phyloP scores from a whole-genome alignment of 2,888 invertebrate genomes.

The Cryptus viduatorius region DNA sequence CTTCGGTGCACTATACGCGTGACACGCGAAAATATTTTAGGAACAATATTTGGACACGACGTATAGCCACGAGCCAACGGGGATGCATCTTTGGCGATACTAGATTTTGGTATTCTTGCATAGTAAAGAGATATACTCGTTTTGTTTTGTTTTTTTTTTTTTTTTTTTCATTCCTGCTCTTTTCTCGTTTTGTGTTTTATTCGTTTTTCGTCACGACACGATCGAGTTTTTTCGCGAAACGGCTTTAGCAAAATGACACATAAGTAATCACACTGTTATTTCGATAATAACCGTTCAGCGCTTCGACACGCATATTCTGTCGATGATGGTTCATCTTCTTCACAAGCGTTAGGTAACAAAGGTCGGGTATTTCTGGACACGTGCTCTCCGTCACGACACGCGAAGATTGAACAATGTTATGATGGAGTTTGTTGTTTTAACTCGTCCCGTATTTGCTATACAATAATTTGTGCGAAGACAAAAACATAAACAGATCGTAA shows the following conservation, averaged over 20 bases:
- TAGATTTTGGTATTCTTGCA: constrained; percentile 82
- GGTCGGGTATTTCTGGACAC: not conserved
- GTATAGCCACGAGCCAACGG: constrained; percentile 74
- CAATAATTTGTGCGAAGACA: not conserved
- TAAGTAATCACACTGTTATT: constrained; percentile 11
- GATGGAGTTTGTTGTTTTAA: not conserved
- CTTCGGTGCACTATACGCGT: constrained; percentile 72
- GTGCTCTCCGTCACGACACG: not conserved
- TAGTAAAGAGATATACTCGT: constrained; percentile 49
- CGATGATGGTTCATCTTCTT: not conserved
- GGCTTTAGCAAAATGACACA: constrained; percentile 25
- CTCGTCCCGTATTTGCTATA: not conserved
- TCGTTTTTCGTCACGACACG: not conserved
- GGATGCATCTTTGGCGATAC: constrained; percentile 81
- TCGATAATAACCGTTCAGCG: constrained; percentile 28
- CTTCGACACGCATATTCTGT: not conserved
- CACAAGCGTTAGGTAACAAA: constrained; percentile 7
- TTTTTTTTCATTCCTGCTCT: not conserved
- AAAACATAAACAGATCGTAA: not conserved
- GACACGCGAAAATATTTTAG: constrained; percentile 78
- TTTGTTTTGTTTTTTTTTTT: constrained; percentile 16
- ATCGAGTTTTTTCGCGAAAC: constrained; percentile 25
- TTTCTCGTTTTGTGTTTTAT: not conserved
- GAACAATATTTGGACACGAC: constrained; percentile 81
- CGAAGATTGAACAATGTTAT: not conserved